Percentiles rank a stretch among this genome's conserved stretches.
Conservation (phyloP, 2,113 vertebrate genomes). For the Nerophis ophidion region DNA sequence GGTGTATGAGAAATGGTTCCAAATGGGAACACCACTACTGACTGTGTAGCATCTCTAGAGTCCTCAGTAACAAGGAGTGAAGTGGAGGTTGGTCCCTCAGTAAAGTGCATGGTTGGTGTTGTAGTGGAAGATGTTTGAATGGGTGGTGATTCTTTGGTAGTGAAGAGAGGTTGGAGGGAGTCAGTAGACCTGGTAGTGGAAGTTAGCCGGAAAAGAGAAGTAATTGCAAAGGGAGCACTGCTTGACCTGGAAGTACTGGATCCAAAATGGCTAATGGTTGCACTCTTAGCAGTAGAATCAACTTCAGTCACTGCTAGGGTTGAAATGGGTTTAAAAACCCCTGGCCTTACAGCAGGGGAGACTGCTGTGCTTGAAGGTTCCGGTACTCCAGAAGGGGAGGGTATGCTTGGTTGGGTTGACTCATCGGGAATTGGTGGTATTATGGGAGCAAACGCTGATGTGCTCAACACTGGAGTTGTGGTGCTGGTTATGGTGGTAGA, state of each 20-base stretch:
- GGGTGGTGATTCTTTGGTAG: slow-evolving; percentile 13
- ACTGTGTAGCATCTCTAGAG: slow-evolving; percentile 34
- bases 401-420: neutral
- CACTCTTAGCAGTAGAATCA: neutral
- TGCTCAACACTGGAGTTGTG: neutral
- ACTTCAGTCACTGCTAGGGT: slow-evolving; percentile 40
- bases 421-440: neutral
- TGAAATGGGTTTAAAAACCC: slow-evolving; percentile 28
- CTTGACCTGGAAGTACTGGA: slow-evolving; percentile 38
- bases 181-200: slow-evolving; percentile 19
- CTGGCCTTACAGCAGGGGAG: slow-evolving; percentile 32
- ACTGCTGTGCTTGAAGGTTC: slow-evolving; percentile 12
- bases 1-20: slow-evolving; percentile 30
- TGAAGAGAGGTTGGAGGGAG: neutral
- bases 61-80: neutral
- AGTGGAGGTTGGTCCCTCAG: slow-evolving; percentile 14
- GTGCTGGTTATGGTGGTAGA: slow-evolving; percentile 13
- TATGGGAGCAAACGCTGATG: slow-evolving; percentile 8
- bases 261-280: slow-evolving; percentile 17
- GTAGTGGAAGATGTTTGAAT: slow-evolving; percentile 2
- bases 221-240: slow-evolving; percentile 28
- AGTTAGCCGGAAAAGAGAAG: slow-evolving; percentile 38
- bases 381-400: slow-evolving; percentile 11
- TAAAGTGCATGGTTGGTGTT: slow-evolving; percentile 17
- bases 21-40: slow-evolving; percentile 8